phyloP scores from a whole-genome alignment of 2,888 invertebrate genomes.

The Lasioglossum oenotherae region DNA sequence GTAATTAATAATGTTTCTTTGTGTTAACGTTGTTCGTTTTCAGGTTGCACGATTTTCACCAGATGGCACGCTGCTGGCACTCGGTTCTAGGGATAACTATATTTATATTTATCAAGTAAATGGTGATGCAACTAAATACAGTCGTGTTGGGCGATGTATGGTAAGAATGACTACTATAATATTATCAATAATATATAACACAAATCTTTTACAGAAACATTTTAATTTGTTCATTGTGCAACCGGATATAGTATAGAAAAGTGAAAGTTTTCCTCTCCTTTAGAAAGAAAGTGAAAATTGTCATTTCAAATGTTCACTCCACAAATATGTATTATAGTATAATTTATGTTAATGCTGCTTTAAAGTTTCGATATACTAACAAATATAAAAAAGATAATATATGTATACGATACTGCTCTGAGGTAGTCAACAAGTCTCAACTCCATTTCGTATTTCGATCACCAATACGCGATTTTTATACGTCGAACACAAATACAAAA shows the following conservation, averaged over 20 bases:
- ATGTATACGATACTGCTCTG: too few species aligned
- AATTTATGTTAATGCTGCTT: too few species aligned
- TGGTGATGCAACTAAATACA: conserved; percentile 91
- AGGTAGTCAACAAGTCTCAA: too few species aligned
- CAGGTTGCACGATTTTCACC: conserved; percentile 92
- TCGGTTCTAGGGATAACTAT: conserved; percentile 95
- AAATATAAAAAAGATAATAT: too few species aligned
- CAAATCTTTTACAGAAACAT: background rate
- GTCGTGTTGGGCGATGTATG: conserved; percentile 93
- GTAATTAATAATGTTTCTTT: background rate
- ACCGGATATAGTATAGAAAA: background rate
- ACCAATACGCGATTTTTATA: too few species aligned
- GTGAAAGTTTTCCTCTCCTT: background rate
- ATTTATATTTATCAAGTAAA: conserved; percentile 95
- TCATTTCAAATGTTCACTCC: too few species aligned
- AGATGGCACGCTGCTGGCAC: conserved; percentile 92
- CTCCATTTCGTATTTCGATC: too few species aligned
- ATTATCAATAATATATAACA: background rate
- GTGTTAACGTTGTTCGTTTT: conserved; percentile 69
- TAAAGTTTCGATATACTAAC: too few species aligned
- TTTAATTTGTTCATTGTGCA: background rate
- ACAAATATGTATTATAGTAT: too few species aligned
- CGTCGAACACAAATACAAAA: too few species aligned
- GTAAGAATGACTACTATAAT: conserved; percentile 86
- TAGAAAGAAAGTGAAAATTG: background rate